Percentiles rank a stretch among this genome's conserved stretches.
These are phyloP conservation scores for Lemur catta DNA, from an alignment of 2,797 vertebrate species.

Conservation along the genomic window DNA sequence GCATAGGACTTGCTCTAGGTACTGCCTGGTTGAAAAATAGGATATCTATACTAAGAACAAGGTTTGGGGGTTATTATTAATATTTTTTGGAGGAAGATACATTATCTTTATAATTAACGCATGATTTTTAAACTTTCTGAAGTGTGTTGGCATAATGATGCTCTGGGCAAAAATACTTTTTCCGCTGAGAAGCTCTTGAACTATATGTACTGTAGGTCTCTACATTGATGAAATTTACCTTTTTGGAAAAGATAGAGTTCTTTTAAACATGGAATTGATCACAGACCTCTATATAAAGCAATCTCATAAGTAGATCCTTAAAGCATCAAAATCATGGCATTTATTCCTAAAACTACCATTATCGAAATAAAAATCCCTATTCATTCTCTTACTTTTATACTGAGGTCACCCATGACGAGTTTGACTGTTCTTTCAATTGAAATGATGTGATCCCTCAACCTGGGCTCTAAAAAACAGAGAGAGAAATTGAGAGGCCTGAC, in stretches of 20 bases:
- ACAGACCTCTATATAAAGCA: not conserved
- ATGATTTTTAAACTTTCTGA: conserved; percentile 12
- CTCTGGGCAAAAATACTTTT: not conserved
- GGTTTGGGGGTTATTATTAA: not conserved
- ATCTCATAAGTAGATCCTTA: not conserved
- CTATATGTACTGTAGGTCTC: not conserved
- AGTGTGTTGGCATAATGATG: not conserved
- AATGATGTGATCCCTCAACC: conserved; percentile 60
- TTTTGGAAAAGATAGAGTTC: not conserved
- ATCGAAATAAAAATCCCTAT: not conserved
- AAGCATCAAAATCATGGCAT: not conserved
- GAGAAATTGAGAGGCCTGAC: not conserved
- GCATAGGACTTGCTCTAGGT: not conserved
- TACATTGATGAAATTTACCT: not conserved
- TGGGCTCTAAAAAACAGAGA: conserved; percentile 71
- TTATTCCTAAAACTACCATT: not conserved
- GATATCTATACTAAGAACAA: not conserved
- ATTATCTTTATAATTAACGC: not conserved
- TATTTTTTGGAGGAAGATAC: not conserved
- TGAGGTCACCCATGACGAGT: conserved; percentile 60
- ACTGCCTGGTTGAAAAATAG: not conserved
- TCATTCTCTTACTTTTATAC: conserved; percentile 70
- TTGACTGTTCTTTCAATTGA: conserved; percentile 71
- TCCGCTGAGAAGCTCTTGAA: not conserved
- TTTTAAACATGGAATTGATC: conserved; percentile 20